Evolutionary conservation across 2,888 invertebrate species (phyloP).

Genomic region (Lamellibrachia columna): DNA sequence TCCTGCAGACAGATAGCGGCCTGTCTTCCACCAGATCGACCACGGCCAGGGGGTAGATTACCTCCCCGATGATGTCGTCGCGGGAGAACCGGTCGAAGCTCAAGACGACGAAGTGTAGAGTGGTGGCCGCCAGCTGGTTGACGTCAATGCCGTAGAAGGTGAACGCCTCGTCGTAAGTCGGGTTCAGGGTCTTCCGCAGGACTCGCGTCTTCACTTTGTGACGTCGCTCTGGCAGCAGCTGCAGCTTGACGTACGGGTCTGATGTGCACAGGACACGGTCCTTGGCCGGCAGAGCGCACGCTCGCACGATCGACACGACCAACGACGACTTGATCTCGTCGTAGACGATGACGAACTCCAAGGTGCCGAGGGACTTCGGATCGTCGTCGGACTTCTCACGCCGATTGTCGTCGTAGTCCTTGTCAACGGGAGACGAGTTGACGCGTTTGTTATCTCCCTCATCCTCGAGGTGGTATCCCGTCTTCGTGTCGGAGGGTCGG

Average conservation of each 20-base stretch:
- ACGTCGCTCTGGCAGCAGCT: conserved; percentile 95
- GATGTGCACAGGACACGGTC: conserved; percentile 83
- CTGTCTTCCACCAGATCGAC: conserved; percentile 66
- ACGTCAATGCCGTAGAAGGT: conserved; percentile 86
- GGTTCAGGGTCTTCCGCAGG: conserved; percentile 92
- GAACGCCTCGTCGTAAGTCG: conserved; percentile 98
- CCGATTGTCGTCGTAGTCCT: conserved; percentile 52
- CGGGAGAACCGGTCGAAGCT: conserved; percentile 94
- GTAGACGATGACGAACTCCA: conserved; percentile 90
- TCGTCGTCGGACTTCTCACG: conserved; percentile 61
- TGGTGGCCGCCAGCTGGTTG: conserved; percentile 87
- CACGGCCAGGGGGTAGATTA: conserved; percentile 74
- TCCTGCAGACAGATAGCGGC: conserved; percentile 72
- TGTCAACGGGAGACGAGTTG: conserved; percentile 43
- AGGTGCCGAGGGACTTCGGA: conserved; percentile 75
- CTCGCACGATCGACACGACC: conserved; percentile 90
- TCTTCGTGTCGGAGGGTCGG: conserved; percentile 18
- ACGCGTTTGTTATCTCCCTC: conserved; percentile 24
- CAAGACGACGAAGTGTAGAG: conserved; percentile 74
- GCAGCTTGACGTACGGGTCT: conserved; percentile 98
- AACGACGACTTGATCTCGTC: conserved; percentile 83
- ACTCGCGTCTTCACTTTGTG: conserved; percentile 96
- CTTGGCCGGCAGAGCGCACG: conserved; percentile 85
- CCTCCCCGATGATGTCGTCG: conserved; percentile 98
- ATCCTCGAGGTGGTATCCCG: conserved; percentile 30